Conservation (phyloP, 2,797 vertebrate species). For the Dendrocincla fuliginosa region DNA sequence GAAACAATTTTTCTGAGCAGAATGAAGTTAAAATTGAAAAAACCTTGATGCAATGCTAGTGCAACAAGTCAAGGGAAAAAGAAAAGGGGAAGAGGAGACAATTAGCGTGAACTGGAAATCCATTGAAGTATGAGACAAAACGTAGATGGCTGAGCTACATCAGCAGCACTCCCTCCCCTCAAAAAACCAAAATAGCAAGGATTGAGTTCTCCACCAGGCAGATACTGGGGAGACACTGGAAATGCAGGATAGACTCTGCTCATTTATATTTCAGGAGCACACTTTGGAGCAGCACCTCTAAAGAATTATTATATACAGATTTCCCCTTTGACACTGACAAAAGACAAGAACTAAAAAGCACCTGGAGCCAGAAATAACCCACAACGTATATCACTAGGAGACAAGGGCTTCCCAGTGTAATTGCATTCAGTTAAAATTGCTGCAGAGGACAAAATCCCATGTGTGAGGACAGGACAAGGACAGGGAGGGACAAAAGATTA, state of each 20-base stretch:
- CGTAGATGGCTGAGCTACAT: neutral
- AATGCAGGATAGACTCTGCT: neutral
- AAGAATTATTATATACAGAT: neutral
- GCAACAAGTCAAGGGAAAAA: neutral
- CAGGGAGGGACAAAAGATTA: neutral
- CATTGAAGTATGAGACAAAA: neutral
- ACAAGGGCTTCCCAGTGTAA: neutral
- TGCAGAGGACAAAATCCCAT: neutral
- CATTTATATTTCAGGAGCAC: neutral
- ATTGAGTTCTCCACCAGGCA: neutral
- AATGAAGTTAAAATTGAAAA: neutral
- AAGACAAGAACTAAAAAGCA: neutral
- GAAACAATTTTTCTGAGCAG: neutral
- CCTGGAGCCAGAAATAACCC: neutral
- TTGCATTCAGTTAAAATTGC: neutral
- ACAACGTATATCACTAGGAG: neutral
- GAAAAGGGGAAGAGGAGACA: neutral
- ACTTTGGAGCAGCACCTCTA: neutral
- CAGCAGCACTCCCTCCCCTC: neutral
- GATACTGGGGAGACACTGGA: neutral
- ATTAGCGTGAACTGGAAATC: neutral
- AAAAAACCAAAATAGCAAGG: neutral
- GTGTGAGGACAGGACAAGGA: neutral
- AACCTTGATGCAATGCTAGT: neutral
- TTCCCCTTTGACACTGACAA: neutral